Conservation (phyloP, 2,888 invertebrate genomes). For the Cryptocephalus primarius region DNA sequence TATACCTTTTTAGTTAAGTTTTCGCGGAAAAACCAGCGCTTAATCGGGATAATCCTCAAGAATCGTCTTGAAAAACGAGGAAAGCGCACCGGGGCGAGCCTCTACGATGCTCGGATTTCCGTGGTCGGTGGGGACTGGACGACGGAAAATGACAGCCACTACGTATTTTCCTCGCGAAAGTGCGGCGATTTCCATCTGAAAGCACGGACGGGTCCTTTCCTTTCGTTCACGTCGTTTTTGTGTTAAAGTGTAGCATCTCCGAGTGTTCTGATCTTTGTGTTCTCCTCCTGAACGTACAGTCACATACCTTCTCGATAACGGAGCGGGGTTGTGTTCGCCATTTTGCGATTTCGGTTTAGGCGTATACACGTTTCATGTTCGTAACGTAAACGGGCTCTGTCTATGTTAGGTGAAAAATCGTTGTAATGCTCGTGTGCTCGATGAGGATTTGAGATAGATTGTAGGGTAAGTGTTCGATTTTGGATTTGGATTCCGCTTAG, state of each 20-base stretch:
- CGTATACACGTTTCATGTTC: slow-evolving; percentile 27
- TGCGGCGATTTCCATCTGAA: slow-evolving; percentile 2
- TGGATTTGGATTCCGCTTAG: not conserved
- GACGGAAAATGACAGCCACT: slow-evolving; percentile 3
- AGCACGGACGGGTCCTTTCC: not conserved
- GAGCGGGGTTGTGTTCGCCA: slow-evolving; percentile 20
- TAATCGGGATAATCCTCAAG: not conserved
- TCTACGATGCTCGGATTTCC: not conserved
- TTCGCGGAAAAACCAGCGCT: not conserved
- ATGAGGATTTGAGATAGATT: not conserved
- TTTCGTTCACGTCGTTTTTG: too few relatives aligned
- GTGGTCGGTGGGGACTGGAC: not conserved
- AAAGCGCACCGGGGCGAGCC: not conserved
- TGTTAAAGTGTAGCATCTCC: too few relatives aligned
- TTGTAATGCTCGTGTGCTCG: slow-evolving; percentile 2
- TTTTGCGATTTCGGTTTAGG: slow-evolving; percentile 29
- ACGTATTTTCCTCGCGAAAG: not conserved
- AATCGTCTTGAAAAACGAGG: not conserved
- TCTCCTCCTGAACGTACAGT: too few relatives aligned
- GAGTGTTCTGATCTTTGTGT: too few relatives aligned
- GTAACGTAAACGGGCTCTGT: slow-evolving; percentile 9
- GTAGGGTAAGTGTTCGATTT: not conserved
- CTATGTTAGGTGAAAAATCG: slow-evolving; percentile 3
- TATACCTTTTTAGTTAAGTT: slow-evolving; percentile 17
- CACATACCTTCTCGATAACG: too few relatives aligned